Base-by-base conservation (phyloP, 2,113 vertebrate species). In the Acinonyx jubatus region DNA sequence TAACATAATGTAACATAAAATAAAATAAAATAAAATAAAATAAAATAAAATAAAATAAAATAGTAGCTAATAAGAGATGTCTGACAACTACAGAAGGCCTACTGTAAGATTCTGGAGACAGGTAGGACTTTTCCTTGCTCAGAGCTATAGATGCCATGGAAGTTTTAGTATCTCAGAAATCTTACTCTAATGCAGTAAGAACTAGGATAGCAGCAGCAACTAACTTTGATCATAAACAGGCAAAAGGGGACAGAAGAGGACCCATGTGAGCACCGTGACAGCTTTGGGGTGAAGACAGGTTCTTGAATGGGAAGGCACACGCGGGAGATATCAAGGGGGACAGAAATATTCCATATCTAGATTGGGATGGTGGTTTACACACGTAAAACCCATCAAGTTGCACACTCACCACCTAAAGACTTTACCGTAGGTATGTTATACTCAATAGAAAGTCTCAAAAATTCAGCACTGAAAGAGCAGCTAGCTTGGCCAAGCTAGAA, bases 81-180 rank as follows among this genome's bases (percentile, higher is more conserved):
- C 4, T 61, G 66, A 71, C 31, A n/a, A n/a, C 16, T 23, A 66
- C 0, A 15, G 2, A 61, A 76, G 45, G 31, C 36, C 5, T 92
- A 36, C 7, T 12, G 36, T 63, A 65, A 93, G 55, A 95, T 61
- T 68, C 50, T 89, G 57, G 5, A 96, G 66, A 23, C 16, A 79
- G 18, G 52, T 0, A 41, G 19, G 57, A 11, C 25, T 88, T 71
- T 57, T 45, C 11, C 45, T 74, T 48, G 31, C 21, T 78, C 57
- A 73, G 23, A 80, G 71, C 7, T 76, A 65, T 0, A 16, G 33
- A 48, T 27, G 27, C 27, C 57, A 81, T 0, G 23, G 41, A 57
- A 61, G 38, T 41, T 29, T 80, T 27, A 93, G 31, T 8, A 81
- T 41, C 21, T 10, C 33, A 69, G 50, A 69, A 94, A 73, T 31